Conservation (phyloP, 2,113 vertebrate genomes). For the Brachyhypopomus gauderio region DNA sequence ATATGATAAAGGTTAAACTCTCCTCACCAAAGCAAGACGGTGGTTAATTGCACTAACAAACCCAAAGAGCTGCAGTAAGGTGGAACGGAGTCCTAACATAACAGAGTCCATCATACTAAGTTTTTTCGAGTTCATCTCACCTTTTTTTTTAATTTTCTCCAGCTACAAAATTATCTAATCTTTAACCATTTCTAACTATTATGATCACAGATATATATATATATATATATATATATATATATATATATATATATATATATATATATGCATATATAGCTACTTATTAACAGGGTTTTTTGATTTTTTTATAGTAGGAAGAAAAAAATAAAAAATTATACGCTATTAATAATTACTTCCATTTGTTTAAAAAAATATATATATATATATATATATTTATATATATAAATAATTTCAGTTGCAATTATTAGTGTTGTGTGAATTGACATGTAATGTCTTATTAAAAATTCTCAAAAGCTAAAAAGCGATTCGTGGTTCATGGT, state of each 20-base stretch:
- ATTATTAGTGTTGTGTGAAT: background rate
- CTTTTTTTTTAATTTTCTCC: too few relatives aligned
- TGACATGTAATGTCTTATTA: background rate
- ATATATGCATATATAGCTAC: too few relatives aligned
- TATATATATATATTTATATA: too few relatives aligned
- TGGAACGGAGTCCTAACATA: background rate
- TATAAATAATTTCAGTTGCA: too few relatives aligned
- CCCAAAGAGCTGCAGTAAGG: slow-evolving; percentile 5
- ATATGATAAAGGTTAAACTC: background rate
- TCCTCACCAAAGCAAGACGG: background rate
- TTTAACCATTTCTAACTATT: background rate
- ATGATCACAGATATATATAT: background rate
- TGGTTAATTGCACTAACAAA: background rate
- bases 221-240: too few relatives aligned
- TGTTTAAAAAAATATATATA: too few relatives aligned
- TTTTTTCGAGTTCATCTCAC: background rate
- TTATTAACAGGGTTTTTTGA: background rate
- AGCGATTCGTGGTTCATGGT: background rate
- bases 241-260: too few relatives aligned
- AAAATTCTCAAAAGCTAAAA: background rate
- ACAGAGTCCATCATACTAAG: background rate
- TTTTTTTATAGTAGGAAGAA: background rate
- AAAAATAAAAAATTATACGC: background rate
- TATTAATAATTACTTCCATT: background rate
- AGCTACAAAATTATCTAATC: too few relatives aligned